These are phyloP conservation scores for Oryzias celebensis DNA, from an alignment of 2,113 vertebrate species.

Conservation along the genomic window DNA sequence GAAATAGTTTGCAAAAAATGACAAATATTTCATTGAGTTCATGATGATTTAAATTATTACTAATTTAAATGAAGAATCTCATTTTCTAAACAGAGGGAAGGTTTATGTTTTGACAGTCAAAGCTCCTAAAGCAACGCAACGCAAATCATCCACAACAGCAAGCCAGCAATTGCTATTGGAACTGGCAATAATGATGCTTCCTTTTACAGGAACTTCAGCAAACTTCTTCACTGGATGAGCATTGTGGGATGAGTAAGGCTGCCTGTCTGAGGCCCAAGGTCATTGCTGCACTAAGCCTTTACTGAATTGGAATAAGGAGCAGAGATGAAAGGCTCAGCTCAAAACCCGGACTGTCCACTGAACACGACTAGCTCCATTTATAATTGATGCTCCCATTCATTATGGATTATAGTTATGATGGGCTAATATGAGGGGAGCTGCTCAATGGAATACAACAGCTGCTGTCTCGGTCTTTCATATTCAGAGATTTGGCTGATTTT, in stretches of 20 bases:
- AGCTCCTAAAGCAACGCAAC: too few species aligned
- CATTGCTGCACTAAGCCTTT: not conserved
- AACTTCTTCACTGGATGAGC: conserved; percentile 4
- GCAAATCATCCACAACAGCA: not conserved
- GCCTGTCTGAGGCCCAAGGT: conserved; percentile 11
- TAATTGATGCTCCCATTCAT: conserved; percentile 48
- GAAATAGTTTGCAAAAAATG: too few species aligned
- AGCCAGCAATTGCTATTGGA: conserved; percentile 23
- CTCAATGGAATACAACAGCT: not conserved
- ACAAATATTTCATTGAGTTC: too few species aligned
- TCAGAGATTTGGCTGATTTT: conserved; percentile 14
- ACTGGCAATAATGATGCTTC: not conserved
- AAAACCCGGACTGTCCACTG: conserved; percentile 18
- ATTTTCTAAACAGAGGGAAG: too few species aligned
- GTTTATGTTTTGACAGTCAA: too few species aligned
- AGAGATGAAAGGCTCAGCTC: conserved; percentile 35
- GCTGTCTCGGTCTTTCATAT: conserved; percentile 4
- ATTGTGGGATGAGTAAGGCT: conserved; percentile 28
- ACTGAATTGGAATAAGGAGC: conserved; percentile 9
- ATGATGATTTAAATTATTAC: too few species aligned
- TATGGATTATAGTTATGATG: conserved; percentile 32
- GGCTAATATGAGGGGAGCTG: conserved; percentile 8
- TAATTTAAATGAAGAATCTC: too few species aligned
- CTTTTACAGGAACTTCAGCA: not conserved
- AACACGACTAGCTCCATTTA: conserved; percentile 36